Percentiles rank a stretch among this genome's conserved stretches.
These are phyloP conservation scores for Chionomys nivalis DNA, from an alignment of 2,113 vertebrate genomes.

Conservation along the genomic window DNA sequence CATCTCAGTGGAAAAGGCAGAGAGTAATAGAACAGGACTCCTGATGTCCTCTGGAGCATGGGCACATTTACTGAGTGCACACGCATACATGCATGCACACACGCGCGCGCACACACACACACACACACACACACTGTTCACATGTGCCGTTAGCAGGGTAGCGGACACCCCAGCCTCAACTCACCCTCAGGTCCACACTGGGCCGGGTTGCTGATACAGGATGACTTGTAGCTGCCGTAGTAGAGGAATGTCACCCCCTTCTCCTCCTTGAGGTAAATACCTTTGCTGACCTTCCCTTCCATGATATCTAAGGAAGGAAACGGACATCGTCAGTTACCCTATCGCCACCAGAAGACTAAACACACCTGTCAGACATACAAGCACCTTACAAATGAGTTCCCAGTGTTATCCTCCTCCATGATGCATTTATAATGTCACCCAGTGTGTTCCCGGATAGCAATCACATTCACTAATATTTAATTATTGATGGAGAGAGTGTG, in stretches of 20 bases:
- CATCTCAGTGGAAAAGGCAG: background rate
- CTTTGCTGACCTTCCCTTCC: slow-evolving; percentile 95
- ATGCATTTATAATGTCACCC: too few species aligned
- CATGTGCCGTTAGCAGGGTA: background rate
- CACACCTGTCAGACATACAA: accelerated
- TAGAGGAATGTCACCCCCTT: slow-evolving; percentile 91
- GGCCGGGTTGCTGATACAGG: slow-evolving; percentile 93
- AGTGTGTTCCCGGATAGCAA: background rate
- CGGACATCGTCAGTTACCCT: background rate
- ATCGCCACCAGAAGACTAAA: accelerated
- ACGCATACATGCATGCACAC: background rate
- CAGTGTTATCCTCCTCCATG: background rate
- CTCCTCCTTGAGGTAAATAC: slow-evolving; percentile 91
- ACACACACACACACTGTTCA: background rate
- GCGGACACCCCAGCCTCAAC: slow-evolving; percentile 36
- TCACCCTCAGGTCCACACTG: slow-evolving; percentile 94
- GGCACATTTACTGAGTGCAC: too few species aligned
- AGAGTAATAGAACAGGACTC: background rate
- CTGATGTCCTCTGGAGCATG: background rate
- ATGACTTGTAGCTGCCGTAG: slow-evolving; percentile 91
- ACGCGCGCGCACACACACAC: background rate
- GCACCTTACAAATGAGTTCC: background rate
- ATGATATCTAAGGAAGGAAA: slow-evolving; percentile 90
- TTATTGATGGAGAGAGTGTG: background rate
- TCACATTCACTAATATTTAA: background rate